phyloP scores from a whole-genome alignment of 2,888 invertebrate species.

The Gortyna flavago region DNA sequence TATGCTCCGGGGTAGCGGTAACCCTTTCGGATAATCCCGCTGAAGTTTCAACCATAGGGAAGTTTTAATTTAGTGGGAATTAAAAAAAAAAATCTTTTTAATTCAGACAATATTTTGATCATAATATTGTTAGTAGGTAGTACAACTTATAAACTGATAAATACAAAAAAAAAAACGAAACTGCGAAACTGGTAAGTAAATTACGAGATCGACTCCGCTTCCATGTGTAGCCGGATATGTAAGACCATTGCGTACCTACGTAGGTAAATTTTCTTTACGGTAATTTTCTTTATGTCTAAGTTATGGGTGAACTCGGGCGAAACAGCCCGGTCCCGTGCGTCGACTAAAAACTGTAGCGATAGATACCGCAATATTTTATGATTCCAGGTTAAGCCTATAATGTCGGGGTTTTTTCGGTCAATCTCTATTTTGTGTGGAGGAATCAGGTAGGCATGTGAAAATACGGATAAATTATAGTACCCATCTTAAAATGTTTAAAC shows the following conservation, averaged over 20 bases:
- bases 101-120: too few species aligned
- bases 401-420: slow-evolving; percentile 5
- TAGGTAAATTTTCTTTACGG: slow-evolving; percentile 6
- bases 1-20: too few species aligned
- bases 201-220: background rate
- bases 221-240: slow-evolving; percentile 3
- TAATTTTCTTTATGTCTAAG: slow-evolving; percentile 47
- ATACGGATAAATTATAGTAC: background rate
- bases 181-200: background rate
- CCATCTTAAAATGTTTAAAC: background rate
- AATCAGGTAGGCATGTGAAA: background rate
- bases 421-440: background rate
- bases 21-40: too few species aligned
- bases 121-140: too few species aligned
- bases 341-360: slow-evolving; percentile 16
- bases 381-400: slow-evolving; percentile 36
- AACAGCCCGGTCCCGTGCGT: slow-evolving; percentile 12
- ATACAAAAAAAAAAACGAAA: too few species aligned
- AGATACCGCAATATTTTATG: slow-evolving; percentile 50
- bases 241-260: background rate
- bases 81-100: too few species aligned
- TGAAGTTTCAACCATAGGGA: background rate
- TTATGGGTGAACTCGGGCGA: slow-evolving; percentile 19
- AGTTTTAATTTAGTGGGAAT: background rate
- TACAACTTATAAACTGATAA: too few species aligned